Evolutionary conservation across 2,888 invertebrate species (phyloP), one percentile per base, ranked within the genome.

Genomic region (Gymnocheta viridis): DNA sequence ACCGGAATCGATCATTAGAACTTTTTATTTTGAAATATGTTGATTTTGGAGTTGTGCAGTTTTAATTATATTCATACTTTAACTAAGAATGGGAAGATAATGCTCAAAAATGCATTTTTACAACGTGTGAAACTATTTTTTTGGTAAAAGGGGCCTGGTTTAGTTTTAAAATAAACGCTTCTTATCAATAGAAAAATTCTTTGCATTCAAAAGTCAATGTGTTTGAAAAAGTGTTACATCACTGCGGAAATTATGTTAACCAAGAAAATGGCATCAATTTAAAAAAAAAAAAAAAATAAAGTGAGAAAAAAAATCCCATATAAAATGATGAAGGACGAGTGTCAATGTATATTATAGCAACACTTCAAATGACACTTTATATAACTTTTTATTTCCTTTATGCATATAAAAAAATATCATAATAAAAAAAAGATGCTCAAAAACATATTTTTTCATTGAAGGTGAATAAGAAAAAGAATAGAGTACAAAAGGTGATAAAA

Each of bases 171-270:
- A 29, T 17, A 29, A 32, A 32, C 32, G 10, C 3, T 32, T 10
- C 4, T 9, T 56, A 32, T 17, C 17, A 56, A 32, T 56, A 17
- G 32, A 29, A 7, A 17, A 29, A 54, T 56, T 29, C 17, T 9
- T 17, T 32, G 6, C 17, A 24, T 22, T 0, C n/a, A 19, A 12
- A 22, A 22, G n/a, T 22, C 14, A 24, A 49, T 29, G 32, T 69
- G 51, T 60, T 32, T 60, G 49, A 44, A 76, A 84, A 81, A 84
- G 24, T 78, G 67, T 85, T 74, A 60, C 60, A 70, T 85, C 82
- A 85, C 66, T 54, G 17, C 70, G 85, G 85, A 85, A 85, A 85
- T 85, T 78, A 79, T 72, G 85, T 62, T 74, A 82, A 76, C 85
- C 85, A 79, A 72, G 78, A 76, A 82, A 85, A 85, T 82, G 51